Conservation (phyloP, 2,888 invertebrate genomes). For the Lasioglossum zephyrum region DNA sequence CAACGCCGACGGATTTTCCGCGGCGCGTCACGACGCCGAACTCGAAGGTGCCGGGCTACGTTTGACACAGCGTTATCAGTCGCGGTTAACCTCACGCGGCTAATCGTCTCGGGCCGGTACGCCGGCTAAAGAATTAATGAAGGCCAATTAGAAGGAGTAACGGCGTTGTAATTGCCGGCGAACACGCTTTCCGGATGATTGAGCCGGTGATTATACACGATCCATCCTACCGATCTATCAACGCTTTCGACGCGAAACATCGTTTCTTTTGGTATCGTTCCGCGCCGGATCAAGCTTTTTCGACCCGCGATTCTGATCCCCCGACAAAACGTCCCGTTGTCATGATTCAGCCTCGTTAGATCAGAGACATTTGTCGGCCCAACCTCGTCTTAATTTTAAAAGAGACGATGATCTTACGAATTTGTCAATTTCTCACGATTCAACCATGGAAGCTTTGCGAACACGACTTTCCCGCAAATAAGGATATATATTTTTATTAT, state of each 20-base stretch:
- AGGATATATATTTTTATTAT: background rate
- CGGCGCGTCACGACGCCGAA: background rate
- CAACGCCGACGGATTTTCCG: background rate
- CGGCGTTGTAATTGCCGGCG: conserved; percentile 72
- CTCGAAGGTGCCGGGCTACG: background rate
- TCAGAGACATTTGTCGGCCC: background rate
- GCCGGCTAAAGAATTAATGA: conserved; percentile 73
- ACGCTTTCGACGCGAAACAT: conserved; percentile 40
- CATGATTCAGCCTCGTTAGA: background rate
- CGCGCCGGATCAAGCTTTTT: background rate
- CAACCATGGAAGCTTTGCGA: background rate
- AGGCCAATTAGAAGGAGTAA: conserved; percentile 75
- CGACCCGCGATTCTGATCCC: background rate
- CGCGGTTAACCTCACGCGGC: conserved; percentile 62
- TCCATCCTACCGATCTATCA: conserved; percentile 51
- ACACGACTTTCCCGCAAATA: background rate
- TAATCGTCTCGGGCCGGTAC: conserved; percentile 57
- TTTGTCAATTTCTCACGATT: background rate
- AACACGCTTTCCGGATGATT: conserved; percentile 67
- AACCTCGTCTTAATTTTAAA: background rate
- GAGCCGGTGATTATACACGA: conserved; percentile 54
- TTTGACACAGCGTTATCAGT: conserved; percentile 56
- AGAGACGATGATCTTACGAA: background rate
- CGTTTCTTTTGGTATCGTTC: conserved; percentile 21
- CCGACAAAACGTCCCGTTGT: conserved; percentile 8